A percentile compares a stretch with the other conserved stretches of the same genome.
phyloP scores from a whole-genome alignment of 2,797 vertebrate species.

The Masticophis lateralis region DNA sequence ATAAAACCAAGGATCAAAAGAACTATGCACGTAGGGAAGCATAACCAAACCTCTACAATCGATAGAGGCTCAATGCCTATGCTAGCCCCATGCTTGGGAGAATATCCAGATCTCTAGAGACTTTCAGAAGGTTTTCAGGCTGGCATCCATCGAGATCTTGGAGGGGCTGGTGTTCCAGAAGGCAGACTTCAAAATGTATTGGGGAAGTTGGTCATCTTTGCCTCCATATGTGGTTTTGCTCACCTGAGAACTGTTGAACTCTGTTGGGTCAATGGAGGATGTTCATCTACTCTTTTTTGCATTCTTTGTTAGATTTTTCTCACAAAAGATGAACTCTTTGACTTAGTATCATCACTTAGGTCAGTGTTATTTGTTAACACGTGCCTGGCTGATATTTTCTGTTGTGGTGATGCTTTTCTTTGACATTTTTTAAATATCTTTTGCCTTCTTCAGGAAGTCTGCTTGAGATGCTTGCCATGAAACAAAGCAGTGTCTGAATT shows the following conservation, averaged over 20 bases:
- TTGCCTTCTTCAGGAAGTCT: not conserved
- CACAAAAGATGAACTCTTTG: not conserved
- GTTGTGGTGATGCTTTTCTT: not conserved
- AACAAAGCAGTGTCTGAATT: not conserved
- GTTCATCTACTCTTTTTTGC: not conserved
- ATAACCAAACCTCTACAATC: not conserved
- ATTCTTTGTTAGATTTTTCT: not conserved
- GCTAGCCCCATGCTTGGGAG: not conserved
- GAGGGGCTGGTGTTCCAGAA: not conserved
- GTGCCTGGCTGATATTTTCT: not conserved
- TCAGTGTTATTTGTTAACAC: not conserved
- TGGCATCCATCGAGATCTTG: not conserved
- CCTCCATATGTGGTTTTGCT: not conserved
- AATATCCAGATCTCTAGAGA: not conserved
- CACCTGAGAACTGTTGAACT: not conserved
- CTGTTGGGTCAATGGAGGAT: not conserved
- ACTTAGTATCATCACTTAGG: not conserved
- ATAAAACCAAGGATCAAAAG: not conserved
- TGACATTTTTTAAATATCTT: not conserved
- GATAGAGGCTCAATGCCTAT: not conserved
- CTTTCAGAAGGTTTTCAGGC: not conserved
- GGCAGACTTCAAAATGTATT: not conserved
- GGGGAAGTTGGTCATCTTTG: not conserved
- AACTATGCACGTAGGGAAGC: not conserved
- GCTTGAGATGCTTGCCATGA: not conserved